Evolutionary conservation across 2,797 vertebrate genomes (phyloP), one percentile per base, ranked within the genome.

Genomic region (Hylomyscus alleni): DNA sequence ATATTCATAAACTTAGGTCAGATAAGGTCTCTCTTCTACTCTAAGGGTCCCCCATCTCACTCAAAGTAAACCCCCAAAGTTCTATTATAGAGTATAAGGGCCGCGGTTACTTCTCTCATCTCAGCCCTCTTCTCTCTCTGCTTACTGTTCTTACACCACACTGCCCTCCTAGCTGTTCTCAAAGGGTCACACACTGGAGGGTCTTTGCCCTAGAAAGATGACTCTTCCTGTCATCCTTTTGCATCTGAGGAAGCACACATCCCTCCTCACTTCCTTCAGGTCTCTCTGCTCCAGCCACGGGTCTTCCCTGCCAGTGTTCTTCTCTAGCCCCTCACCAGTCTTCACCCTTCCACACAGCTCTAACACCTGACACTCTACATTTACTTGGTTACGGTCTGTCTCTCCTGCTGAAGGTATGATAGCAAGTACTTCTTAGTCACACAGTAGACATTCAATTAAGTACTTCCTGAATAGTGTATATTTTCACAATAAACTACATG

Each of bases 351-450:
- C 62, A 26, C 13, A 34, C 17, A 76, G 37, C 44, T 90, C 89
- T 56, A 72, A 58, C 24, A 83, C 34, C 11, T 56, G 37, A 76
- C 34, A 86, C 58, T 92, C 72, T 31, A 1, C 58, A 91, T 76
- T 83, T 47, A 91, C 44, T n/a, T 86, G 77, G 54, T 69, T 47
- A 92, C 50, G 58, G 65, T 54, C 24, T 92, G 40, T 67, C 54
- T 89, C 65, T 94, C 37, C 80, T 77, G 40, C 90, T 60, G 65
- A 54, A 90, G 44, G 29, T 72, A 34, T 37, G 82, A 84, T 9
- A 95, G 31, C 37, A 96, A 93, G n/a, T 56, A 67, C 44, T 72
- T 92, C 17, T 96, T 82, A 95, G n/a, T 87, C 69, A 92, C 56
- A 92, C 2, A 91, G 52, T 0, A 91, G 26, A 24, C 44, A 34